These are phyloP conservation scores for Dasyurus viverrinus DNA, from an alignment of 2,113 vertebrate species.

Conservation along the genomic window DNA sequence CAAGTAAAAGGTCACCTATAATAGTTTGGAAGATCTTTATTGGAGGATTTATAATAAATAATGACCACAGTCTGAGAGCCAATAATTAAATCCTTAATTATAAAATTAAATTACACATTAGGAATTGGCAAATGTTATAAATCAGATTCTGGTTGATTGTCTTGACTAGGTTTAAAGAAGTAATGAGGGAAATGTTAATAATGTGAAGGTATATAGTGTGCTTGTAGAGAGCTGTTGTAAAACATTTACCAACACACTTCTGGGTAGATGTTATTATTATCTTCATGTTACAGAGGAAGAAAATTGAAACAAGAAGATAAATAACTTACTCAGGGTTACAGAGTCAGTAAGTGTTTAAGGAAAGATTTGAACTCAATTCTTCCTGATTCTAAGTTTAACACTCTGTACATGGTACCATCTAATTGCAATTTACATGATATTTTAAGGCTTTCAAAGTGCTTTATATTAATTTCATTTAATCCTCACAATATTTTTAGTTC, in stretches of 20 bases:
- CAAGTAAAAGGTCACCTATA: not conserved
- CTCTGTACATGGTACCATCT: not conserved
- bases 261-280: not conserved
- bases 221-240: not conserved
- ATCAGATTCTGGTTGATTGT: not conserved
- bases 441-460: not conserved
- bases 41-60: not conserved
- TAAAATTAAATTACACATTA: not conserved
- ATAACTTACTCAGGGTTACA: not conserved
- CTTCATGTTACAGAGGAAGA: not conserved
- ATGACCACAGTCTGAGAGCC: not conserved
- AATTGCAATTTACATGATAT: not conserved
- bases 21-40: not conserved
- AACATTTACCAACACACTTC: not conserved
- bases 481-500: not conserved
- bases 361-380: not conserved
- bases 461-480: not conserved
- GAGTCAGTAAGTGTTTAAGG: not conserved
- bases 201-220: not conserved
- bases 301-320: not conserved
- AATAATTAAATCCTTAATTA: not conserved
- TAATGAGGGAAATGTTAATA: not conserved
- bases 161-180: not conserved
- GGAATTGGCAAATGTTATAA: not conserved
- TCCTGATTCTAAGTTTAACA: not conserved